A percentile compares a stretch with the other conserved stretches of the same genome.
phyloP scores from a whole-genome alignment of 2,888 invertebrate species.

The Clostera curtula region DNA sequence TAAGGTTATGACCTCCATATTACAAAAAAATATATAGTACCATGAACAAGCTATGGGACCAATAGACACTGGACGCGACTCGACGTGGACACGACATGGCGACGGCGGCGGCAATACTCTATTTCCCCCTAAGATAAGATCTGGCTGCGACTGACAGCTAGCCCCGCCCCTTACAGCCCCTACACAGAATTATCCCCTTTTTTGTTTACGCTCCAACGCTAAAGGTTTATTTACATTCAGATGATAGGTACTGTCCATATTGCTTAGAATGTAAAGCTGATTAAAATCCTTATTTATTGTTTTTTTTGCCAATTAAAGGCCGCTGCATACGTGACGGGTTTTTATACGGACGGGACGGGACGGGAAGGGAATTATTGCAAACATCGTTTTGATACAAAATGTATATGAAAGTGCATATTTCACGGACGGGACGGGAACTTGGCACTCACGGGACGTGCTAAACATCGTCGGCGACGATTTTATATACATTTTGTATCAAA shows the following conservation, averaged over 20 bases:
- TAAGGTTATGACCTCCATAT: slow-evolving; percentile 30
- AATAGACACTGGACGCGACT: background rate
- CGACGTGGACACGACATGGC: slow-evolving; percentile 13
- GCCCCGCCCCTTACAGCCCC: slow-evolving; percentile 57
- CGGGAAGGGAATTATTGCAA: too few relatives aligned
- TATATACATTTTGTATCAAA: too few relatives aligned
- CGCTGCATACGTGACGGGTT: too few relatives aligned
- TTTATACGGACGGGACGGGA: too few relatives aligned
- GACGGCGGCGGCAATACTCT: slow-evolving; percentile 32
- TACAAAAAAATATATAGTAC: slow-evolving; percentile 9
- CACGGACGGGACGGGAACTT: too few relatives aligned
- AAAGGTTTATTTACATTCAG: too few relatives aligned
- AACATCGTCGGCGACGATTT: too few relatives aligned
- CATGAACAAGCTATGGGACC: background rate
- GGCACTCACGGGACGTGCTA: too few relatives aligned
- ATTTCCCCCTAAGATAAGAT: slow-evolving; percentile 51
- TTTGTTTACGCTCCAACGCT: slow-evolving; percentile 37
- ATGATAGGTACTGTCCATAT: too few relatives aligned
- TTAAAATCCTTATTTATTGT: slow-evolving; percentile 16
- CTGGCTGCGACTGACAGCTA: slow-evolving; percentile 65
- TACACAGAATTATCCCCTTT: slow-evolving; percentile 28
- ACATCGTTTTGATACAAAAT: too few relatives aligned
- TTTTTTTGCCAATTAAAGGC: too few relatives aligned
- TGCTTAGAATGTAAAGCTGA: slow-evolving; percentile 4
- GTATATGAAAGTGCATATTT: too few relatives aligned